Percentiles rank a stretch among this genome's conserved stretches.
phyloP scores from a whole-genome alignment of 2,888 invertebrate species.

The Eurytoma adleriae region DNA sequence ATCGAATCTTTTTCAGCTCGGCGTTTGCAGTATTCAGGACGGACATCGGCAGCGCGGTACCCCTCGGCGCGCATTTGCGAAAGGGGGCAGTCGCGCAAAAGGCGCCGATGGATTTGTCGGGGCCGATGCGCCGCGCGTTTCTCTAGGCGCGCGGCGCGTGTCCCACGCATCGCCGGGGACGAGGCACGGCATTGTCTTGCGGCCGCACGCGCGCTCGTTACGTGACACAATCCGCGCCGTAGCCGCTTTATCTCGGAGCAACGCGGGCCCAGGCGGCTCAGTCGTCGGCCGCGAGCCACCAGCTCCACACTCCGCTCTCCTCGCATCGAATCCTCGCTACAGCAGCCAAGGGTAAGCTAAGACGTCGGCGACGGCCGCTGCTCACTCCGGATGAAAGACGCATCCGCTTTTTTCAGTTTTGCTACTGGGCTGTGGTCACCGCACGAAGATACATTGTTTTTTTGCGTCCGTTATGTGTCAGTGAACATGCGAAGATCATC shows the following conservation, averaged over 20 bases:
- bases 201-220: constrained; percentile 62
- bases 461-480: too few species aligned
- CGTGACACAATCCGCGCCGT: constrained; percentile 65
- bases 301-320: constrained; percentile 6
- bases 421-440: too few species aligned
- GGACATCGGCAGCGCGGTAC: too few species aligned
- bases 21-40: too few species aligned
- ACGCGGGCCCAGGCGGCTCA: constrained; percentile 62
- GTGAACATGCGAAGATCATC: neutral
- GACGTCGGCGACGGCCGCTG: too few species aligned
- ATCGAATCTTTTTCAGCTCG: too few species aligned
- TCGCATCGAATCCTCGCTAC: constrained; percentile 59
- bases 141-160: neutral
- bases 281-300: constrained; percentile 68
- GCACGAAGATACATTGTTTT: too few species aligned
- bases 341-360: too few species aligned
- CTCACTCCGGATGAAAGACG: neutral
- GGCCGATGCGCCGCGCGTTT: too few species aligned
- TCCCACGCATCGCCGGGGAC: neutral
- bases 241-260: constrained; percentile 47
- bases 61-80: too few species aligned
- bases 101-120: too few species aligned
- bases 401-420: neutral
- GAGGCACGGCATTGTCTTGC: constrained; percentile 55
- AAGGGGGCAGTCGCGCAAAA: too few species aligned